Evolutionary conservation across 2,797 vertebrate species (phyloP).

Genomic region (Babyrousa celebensis): DNA sequence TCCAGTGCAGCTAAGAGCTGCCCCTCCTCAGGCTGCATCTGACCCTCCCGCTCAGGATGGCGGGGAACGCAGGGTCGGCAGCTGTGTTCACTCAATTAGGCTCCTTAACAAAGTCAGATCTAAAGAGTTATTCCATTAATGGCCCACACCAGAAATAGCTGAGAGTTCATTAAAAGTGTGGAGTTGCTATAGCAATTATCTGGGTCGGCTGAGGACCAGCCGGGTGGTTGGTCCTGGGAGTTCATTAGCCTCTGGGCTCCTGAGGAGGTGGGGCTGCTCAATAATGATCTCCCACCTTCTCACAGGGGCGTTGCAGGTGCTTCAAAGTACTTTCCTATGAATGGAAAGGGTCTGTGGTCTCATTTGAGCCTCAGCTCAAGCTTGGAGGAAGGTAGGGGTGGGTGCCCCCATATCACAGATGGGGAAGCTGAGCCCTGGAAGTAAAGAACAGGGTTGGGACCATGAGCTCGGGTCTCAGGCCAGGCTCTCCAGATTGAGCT

Average conservation of each 20-base stretch:
- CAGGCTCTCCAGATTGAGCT: neutral
- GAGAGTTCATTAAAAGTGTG: conserved; percentile 84
- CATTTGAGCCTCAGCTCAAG: neutral
- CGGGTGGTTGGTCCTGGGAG: conserved; percentile 71
- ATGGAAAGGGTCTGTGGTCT: conserved; percentile 40
- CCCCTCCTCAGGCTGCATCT: conserved; percentile 48
- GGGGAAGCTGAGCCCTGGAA: conserved; percentile 21
- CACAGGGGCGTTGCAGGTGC: neutral
- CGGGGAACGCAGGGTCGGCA: neutral
- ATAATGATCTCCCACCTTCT: conserved; percentile 13
- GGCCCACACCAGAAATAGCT: conserved; percentile 82
- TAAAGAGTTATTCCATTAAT: conserved; percentile 84
- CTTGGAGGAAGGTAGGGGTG: neutral
- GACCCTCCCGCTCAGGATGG: conserved; percentile 57
- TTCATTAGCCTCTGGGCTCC: conserved; percentile 78
- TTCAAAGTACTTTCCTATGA: conserved; percentile 7
- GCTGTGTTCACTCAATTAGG: conserved; percentile 74
- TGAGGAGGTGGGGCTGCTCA: neutral
- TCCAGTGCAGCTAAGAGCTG: conserved; percentile 65
- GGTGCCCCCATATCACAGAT: neutral
- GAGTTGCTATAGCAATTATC: conserved; percentile 87
- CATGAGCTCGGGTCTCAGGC: neutral
- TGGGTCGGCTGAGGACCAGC: conserved; percentile 59
- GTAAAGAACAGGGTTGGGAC: neutral
- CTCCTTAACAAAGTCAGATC: conserved; percentile 78